Evolutionary conservation across 2,888 invertebrate genomes (phyloP).

Genomic region (Melinaea marsaeus): DNA sequence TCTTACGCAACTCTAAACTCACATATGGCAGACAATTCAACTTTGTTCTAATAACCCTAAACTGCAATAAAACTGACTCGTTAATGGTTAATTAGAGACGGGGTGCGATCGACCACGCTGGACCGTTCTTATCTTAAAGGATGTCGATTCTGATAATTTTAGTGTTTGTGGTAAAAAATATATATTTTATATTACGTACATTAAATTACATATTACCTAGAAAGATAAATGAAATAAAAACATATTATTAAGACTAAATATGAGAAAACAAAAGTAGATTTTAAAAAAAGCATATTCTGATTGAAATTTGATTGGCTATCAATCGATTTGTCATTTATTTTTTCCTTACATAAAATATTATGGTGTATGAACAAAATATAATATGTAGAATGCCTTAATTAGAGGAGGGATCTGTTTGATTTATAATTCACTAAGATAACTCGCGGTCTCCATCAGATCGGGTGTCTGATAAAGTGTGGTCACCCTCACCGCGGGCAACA

Average conservation of each 20-base stretch:
- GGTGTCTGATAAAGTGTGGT: constrained; percentile 68
- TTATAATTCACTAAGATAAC: constrained; percentile 25
- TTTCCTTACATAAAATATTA: constrained; percentile 15
- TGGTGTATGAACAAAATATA: constrained; percentile 47
- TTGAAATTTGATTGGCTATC: no score
- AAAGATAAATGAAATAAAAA: no score
- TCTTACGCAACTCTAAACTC: constrained; percentile 46
- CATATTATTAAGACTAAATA: no score
- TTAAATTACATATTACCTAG: no score
- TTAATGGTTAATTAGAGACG: constrained; percentile 72
- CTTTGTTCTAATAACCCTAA: constrained; percentile 64
- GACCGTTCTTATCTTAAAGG: not conserved
- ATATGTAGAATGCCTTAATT: constrained; percentile 8
- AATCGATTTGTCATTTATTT: no score
- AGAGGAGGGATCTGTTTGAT: constrained; percentile 6
- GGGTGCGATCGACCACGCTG: constrained; percentile 52
- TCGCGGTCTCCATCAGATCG: constrained; percentile 56
- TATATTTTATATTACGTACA: no score
- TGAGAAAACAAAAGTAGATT: no score
- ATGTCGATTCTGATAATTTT: no score
- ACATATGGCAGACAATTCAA: constrained; percentile 66
- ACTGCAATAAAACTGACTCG: constrained; percentile 67
- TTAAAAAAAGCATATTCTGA: no score
- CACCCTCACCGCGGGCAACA: constrained; percentile 57
- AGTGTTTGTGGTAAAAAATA: no score